Evolutionary conservation across 92 coral and sea anemone species (phyloP), one percentile per base, ranked within the genome.

Genomic region (Anthopleura xanthogrammica): DNA sequence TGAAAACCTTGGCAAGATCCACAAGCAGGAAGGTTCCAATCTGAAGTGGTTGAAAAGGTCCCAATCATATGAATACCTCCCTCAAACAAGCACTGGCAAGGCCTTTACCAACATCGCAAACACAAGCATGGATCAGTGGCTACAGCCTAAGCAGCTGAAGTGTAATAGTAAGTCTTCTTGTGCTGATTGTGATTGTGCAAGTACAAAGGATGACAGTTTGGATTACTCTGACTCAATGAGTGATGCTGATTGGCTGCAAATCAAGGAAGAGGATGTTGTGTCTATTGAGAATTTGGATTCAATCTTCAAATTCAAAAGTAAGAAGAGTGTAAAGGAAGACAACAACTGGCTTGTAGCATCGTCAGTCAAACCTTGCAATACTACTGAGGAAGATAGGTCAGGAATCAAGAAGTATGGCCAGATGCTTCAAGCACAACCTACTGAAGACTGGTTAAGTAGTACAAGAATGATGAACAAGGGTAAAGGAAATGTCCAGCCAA

Each of bases 221-320:
- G 76, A 77, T 79, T 79, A 46, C 48, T 41, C 66, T 60, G 80
- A 79, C 48, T 60, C 87, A 14, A 23, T 77, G 62, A 60, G 76
- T 84, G 82, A 77, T 71, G 83, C 92, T 48, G 92, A 90, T 65
- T 87, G 93, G 91, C 57, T 91, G 80, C 76, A 86, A 82, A 85
- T 91, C 64, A 75, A 83, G 52, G 85, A 89, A 76, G 87, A 84
- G 29, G 91, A 82, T 39, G 66, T 39, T 19, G 80, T 83, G 11
- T 76, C 85, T 48, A 85, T 85, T 16, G 88, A 85, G 76, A 79
- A 85, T 56, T 83, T 85, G 48, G 88, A 85, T 50, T 60, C 71
- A n/a, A 62, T 85, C 78, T 79, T 85, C 57, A 52, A 52, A 9
- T 42, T 13, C 76, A 72, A 77, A 62, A 39, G 57, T 41, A 60